Percentiles rank a stretch among this genome's conserved stretches.
Conservation (phyloP, 1,140 invertebrate species). For the Papilio aristodemus region DNA sequence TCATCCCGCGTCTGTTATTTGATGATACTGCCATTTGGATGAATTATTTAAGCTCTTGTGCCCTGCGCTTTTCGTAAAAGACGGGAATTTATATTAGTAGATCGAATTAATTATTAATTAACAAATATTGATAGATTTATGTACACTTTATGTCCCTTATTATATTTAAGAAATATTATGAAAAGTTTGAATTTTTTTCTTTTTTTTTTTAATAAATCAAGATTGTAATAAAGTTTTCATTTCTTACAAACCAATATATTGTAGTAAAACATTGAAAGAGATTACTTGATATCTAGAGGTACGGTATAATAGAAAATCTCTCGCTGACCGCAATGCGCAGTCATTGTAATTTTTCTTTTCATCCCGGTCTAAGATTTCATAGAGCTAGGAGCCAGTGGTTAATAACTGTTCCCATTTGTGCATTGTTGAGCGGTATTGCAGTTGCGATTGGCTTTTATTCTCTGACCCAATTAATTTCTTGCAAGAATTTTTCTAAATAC, state of each 20-base stretch:
- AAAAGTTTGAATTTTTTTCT: too few relatives aligned
- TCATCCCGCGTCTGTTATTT: conserved; percentile 29
- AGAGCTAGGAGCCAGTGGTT: conserved; percentile 26
- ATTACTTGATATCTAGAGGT: not conserved
- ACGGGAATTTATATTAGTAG: not conserved
- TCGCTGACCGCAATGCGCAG: conserved; percentile 18
- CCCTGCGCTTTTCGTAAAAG: conserved; percentile 12
- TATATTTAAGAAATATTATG: too few relatives aligned
- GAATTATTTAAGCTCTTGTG: conserved; percentile 22
- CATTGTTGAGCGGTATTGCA: conserved; percentile 22
- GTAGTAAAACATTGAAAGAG: not conserved
- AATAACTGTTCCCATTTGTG: conserved; percentile 29
- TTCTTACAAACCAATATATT: not conserved
- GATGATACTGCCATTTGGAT: conserved; percentile 30
- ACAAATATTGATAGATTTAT: not conserved
- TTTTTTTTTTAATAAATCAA: not conserved
- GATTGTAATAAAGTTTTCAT: not conserved
- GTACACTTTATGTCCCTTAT: not conserved
- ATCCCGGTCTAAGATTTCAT: conserved; percentile 19
- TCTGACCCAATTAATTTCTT: conserved; percentile 8
- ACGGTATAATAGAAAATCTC: conserved; percentile 7
- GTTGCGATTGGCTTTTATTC: conserved; percentile 18
- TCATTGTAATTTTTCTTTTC: conserved; percentile 26
- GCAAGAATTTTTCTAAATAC: not conserved
- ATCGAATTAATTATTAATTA: not conserved